Base-by-base conservation (phyloP, 1,140 invertebrate genomes). In the Cotesia chilonis region DNA sequence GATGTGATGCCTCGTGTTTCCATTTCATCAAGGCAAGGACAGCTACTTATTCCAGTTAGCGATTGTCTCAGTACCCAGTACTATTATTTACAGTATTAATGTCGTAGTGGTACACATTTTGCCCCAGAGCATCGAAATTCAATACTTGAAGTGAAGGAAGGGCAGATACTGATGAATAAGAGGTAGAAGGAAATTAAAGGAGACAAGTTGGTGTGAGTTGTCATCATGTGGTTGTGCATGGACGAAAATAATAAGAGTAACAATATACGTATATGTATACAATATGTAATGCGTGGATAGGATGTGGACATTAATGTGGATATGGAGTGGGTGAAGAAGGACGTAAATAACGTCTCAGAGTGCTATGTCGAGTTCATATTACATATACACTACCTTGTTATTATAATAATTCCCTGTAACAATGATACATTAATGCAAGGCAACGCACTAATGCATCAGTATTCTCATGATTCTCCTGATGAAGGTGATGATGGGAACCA, bases 61-160 rank as follows among this genome's bases (percentile, higher is more conserved):
- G 68, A 74, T 70, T 54, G 65, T 41, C 36, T 59, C 52, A 54
- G 41, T 60, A 71, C 64, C 61, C 63, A 74, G 71, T 66, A 71
- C 72, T 74, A 64, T 74, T 71, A 64, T 28, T 71, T 71, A 36
- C 51, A 68, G 47, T 52, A 52, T 55, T 37, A 14, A 37, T 59
- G 41, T 17, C 68, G 54, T 59, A 35, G 51, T 54, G 7, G 55
- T 69, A 38, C 41, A 38, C 57, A 9, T 17, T 28, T 69, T 20
- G 9, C n/a, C 66, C 63, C 20, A 37, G 52, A 47, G 67, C 68
- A 73, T 73, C 72, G 72, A 68, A 68, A 77, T 76, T 73, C 75
- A 63, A 69, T 79, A 71, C 76, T 47, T 47, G 41, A 47, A 69
- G 74, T 72, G 67, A 74, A 76, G 76, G 75, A 75, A 75, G 76